phyloP scores from a whole-genome alignment of 2,113 vertebrate genomes.

The Oplegnathus fasciatus region DNA sequence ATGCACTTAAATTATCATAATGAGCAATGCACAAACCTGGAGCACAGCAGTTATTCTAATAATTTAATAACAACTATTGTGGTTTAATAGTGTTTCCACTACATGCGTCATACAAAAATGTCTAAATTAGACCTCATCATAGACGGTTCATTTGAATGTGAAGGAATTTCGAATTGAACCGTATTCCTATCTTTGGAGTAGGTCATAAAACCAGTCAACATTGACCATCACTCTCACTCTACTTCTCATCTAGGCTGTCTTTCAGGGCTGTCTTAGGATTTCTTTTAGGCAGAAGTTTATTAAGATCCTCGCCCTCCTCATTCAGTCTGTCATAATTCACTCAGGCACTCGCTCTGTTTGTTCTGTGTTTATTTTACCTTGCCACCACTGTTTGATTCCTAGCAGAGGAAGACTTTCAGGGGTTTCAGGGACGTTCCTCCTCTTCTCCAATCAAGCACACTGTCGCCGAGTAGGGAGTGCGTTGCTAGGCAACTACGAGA shows the following conservation, averaged over 20 bases:
- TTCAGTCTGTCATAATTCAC: constrained; percentile 54
- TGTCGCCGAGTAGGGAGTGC: constrained; percentile 71
- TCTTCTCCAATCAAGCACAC: constrained; percentile 79
- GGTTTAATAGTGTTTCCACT: neutral
- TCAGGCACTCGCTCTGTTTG: constrained; percentile 26
- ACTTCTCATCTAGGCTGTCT: constrained; percentile 30
- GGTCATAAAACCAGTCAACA: constrained; percentile 8
- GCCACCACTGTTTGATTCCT: constrained; percentile 75
- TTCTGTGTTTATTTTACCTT: constrained; percentile 67
- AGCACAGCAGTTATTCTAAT: constrained; percentile 10
- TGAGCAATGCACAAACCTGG: too few species aligned
- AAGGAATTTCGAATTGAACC: constrained; percentile 1
- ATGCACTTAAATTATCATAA: constrained; percentile 35
- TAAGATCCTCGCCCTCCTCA: constrained; percentile 33
- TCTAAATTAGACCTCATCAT: neutral
- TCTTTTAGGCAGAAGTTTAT: constrained; percentile 48
- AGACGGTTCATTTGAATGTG: neutral
- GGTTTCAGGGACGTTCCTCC: constrained; percentile 77
- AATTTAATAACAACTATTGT: neutral
- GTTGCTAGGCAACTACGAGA: constrained; percentile 87
- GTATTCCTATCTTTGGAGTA: neutral
- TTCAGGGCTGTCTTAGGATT: constrained; percentile 15
- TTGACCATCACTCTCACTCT: neutral
- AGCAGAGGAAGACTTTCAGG: constrained; percentile 74
- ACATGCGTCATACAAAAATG: neutral